Conservation (phyloP, 2,113 vertebrate genomes). For the Panthera leo region DNA sequence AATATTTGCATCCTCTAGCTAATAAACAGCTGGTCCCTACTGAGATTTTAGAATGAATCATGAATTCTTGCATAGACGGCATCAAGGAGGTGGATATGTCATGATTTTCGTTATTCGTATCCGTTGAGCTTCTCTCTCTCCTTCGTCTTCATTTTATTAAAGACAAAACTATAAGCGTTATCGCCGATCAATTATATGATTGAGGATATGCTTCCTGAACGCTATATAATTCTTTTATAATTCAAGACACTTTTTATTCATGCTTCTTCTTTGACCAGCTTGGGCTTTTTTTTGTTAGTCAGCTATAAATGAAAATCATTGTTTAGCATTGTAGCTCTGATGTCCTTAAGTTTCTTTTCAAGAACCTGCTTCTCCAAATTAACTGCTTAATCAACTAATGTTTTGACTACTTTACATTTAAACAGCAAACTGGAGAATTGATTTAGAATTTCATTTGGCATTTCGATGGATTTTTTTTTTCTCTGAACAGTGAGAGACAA, state of each 20-base stretch:
- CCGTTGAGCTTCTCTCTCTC: neutral
- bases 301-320: slow-evolving; percentile 68
- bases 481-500: slow-evolving; percentile 75
- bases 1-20: neutral
- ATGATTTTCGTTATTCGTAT: neutral
- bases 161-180: slow-evolving; percentile 28
- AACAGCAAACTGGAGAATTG: slow-evolving; percentile 68
- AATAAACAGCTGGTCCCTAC: neutral
- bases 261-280: neutral
- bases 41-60: slow-evolving; percentile 9
- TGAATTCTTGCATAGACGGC: neutral
- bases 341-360: slow-evolving; percentile 70
- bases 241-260: slow-evolving; percentile 53
- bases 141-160: neutral
- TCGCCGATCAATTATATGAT: neutral
- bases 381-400: slow-evolving; percentile 71
- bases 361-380: slow-evolving; percentile 70
- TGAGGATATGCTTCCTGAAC: neutral
- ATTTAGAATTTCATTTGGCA: slow-evolving; percentile 79
- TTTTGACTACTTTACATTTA: slow-evolving; percentile 78
- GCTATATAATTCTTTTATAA: slow-evolving; percentile 13
- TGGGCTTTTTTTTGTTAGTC: slow-evolving; percentile 61
- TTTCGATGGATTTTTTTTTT: slow-evolving; percentile 67
- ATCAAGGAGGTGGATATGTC: neutral
- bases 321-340: slow-evolving; percentile 66